Evolutionary conservation across 2,888 invertebrate species (phyloP).

Genomic region (Ichneumoninae sp.): DNA sequence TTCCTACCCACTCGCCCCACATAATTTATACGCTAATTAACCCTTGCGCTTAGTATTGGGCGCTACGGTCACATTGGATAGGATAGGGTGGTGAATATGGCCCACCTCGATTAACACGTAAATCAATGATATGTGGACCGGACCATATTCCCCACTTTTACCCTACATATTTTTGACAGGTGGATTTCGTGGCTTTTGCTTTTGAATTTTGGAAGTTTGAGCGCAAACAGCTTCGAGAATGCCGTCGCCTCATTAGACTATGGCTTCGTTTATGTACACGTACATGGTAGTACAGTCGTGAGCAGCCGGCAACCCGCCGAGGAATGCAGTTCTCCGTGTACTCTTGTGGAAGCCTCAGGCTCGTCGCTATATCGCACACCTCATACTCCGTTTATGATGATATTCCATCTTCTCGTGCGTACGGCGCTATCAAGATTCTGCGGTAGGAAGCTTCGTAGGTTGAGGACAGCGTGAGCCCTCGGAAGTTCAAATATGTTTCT

Average conservation of each 20-base stretch:
- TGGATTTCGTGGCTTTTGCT: neutral
- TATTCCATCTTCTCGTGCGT: conserved; percentile 46
- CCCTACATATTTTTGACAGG: neutral
- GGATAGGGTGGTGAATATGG: too few relatives aligned
- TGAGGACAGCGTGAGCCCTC: conserved; percentile 37
- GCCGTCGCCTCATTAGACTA: conserved; percentile 5
- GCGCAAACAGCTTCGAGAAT: neutral
- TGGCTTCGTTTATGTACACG: neutral
- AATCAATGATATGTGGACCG: too few relatives aligned
- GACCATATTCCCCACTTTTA: too few relatives aligned
- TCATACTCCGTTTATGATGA: conserved; percentile 24
- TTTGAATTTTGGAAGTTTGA: neutral
- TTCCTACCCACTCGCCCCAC: neutral
- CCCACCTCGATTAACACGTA: too few relatives aligned
- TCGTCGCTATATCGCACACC: conserved; percentile 7
- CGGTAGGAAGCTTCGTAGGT: conserved; percentile 42
- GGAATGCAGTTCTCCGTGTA: conserved; percentile 22
- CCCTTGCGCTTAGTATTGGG: neutral
- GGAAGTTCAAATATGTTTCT: conserved; percentile 63
- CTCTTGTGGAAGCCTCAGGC: conserved; percentile 40
- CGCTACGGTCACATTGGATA: neutral
- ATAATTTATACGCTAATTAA: conserved; percentile 23
- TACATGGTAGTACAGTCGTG: neutral
- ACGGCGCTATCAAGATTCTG: conserved; percentile 33
- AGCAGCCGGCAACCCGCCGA: conserved; percentile 29